phyloP scores from a whole-genome alignment of 1,140 invertebrate species.

The Heliconius hewitsoni region DNA sequence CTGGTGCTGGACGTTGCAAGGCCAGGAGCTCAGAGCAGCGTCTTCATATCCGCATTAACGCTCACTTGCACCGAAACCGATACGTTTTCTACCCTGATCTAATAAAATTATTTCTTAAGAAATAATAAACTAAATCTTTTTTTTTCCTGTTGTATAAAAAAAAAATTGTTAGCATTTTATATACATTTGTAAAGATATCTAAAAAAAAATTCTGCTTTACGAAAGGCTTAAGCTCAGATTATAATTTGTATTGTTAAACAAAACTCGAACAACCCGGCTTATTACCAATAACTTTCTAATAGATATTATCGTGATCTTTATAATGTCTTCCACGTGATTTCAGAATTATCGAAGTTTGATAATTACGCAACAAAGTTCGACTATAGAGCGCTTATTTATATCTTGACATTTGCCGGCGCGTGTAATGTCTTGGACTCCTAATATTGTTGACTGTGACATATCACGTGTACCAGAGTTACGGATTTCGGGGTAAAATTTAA shows the following conservation, averaged over 20 bases:
- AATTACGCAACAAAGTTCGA: neutral
- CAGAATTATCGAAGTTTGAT: neutral
- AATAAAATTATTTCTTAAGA: too few species aligned
- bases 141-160: too few species aligned
- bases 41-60: too few species aligned
- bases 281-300: neutral
- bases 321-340: neutral
- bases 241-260: neutral
- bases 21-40: too few species aligned
- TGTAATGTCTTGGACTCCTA: neutral
- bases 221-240: neutral
- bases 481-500: neutral
- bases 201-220: neutral
- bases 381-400: conserved; percentile 14
- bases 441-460: conserved; percentile 21
- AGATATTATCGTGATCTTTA: neutral
- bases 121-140: too few species aligned
- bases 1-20: too few species aligned
- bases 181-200: too few species aligned
- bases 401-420: conserved; percentile 19
- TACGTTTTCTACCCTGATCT: too few species aligned
- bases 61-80: too few species aligned
- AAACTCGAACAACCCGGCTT: neutral
- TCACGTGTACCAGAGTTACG: conserved; percentile 5
- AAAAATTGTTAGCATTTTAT: too few species aligned